phyloP scores from a whole-genome alignment of 2,797 vertebrate genomes.

The Poecilia wingei region DNA sequence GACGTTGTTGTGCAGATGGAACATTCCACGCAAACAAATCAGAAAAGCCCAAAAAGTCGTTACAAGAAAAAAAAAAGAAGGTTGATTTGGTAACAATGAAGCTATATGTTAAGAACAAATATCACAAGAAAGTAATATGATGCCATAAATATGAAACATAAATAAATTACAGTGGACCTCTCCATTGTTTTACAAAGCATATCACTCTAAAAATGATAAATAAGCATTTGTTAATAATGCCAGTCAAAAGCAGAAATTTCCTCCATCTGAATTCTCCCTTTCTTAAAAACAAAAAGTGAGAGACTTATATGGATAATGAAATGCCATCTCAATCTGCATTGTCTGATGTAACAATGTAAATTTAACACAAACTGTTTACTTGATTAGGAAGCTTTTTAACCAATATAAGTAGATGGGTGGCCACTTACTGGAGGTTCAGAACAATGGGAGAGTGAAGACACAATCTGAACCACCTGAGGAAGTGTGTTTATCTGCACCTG shows the following conservation, averaged over 20 bases:
- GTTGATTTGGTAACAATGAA: not conserved
- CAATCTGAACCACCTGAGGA: not conserved
- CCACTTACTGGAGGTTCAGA: not conserved
- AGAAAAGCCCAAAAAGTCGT: slow-evolving; percentile 15
- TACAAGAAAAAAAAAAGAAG: not conserved
- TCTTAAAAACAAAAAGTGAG: not conserved
- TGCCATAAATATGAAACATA: not conserved
- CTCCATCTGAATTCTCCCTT: not conserved
- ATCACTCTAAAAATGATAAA: not conserved
- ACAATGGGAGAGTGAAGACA: not conserved
- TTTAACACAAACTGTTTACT: not conserved
- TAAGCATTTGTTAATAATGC: not conserved
- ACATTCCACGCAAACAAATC: slow-evolving; percentile 28
- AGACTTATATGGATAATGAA: not conserved
- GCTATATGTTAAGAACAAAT: not conserved
- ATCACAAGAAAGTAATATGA: not conserved
- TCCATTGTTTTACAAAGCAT: not conserved
- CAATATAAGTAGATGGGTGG: not conserved
- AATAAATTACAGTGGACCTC: not conserved
- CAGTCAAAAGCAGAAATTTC: not conserved
- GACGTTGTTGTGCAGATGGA: slow-evolving; percentile 39
- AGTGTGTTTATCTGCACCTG: not conserved
- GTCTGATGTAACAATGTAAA: not conserved
- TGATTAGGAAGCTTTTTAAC: not conserved
- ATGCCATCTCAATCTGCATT: not conserved